Conservation (phyloP, 53 echinoderm and acorn worm genomes). For the Echinarachnius parma region DNA sequence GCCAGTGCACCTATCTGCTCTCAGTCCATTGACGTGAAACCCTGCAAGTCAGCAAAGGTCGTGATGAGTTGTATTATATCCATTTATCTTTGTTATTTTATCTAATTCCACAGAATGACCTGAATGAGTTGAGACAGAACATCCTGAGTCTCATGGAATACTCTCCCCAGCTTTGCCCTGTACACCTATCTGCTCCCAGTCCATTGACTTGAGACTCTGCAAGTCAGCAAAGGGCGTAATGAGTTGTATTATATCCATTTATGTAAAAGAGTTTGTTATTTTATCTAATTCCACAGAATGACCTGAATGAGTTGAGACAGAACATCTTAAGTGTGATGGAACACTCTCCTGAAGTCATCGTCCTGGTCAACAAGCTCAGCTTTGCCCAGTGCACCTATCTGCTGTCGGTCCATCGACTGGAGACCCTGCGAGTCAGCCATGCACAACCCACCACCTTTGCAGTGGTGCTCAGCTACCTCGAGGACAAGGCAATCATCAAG, state of each 20-base stretch:
- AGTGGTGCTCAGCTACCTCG: slow-evolving; percentile 75
- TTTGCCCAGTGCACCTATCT: slow-evolving; percentile 98
- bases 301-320: slow-evolving; percentile 89
- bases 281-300: too few species aligned
- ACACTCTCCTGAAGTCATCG: slow-evolving; percentile 69
- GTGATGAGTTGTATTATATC: too few species aligned
- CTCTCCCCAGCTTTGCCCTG: slow-evolving; percentile 87
- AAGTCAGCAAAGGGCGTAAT: slow-evolving; percentile 65
- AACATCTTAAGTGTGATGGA: slow-evolving; percentile 71
- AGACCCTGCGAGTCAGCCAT: slow-evolving; percentile 75
- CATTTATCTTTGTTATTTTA: too few species aligned
- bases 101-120: slow-evolving; percentile 97
- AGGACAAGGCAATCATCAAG: slow-evolving; percentile 86
- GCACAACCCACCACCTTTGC: slow-evolving; percentile 69
- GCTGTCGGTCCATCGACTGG: slow-evolving; percentile 85
- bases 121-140: slow-evolving; percentile 91
- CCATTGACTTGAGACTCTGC: slow-evolving; percentile 82
- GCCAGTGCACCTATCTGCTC: slow-evolving; percentile 91
- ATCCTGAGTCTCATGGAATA: slow-evolving; percentile 65
- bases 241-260: too few species aligned
- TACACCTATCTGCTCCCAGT: slow-evolving; percentile 92
- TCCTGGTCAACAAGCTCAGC: slow-evolving; percentile 87
- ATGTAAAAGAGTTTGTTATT: too few species aligned
- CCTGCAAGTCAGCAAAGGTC: slow-evolving; percentile 66
- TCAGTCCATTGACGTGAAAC: slow-evolving; percentile 91